Evolutionary conservation across 2,888 invertebrate genomes (phyloP).

Genomic region (Nemotelus pantherinus): DNA sequence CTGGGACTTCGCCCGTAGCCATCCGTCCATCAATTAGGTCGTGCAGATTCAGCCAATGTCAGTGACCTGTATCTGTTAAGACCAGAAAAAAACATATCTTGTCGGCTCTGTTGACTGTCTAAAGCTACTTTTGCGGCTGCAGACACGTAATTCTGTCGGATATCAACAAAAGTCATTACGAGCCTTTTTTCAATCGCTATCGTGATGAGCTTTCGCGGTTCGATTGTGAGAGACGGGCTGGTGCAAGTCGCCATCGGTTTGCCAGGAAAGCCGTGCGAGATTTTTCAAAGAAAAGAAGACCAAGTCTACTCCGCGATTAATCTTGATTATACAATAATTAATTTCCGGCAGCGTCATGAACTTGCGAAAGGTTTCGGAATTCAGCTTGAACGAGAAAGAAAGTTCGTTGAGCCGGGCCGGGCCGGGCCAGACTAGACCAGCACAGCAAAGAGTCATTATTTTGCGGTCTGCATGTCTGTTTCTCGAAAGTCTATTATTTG

Average conservation of each 20-base stretch:
- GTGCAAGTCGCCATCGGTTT: background rate
- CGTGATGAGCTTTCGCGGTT: background rate
- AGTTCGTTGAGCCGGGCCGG: background rate
- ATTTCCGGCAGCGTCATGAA: slow-evolving; percentile 40
- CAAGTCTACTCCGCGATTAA: slow-evolving; percentile 26
- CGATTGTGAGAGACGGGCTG: slow-evolving; percentile 29
- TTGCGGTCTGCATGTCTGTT: background rate
- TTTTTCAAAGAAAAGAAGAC: background rate
- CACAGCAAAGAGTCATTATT: background rate
- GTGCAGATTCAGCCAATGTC: too few species aligned
- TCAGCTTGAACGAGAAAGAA: background rate
- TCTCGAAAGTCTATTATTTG: background rate
- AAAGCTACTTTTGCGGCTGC: too few species aligned
- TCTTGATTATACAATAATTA: slow-evolving; percentile 43
- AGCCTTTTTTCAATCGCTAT: slow-evolving; percentile 12
- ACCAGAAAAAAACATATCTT: too few species aligned
- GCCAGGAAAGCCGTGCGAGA: too few species aligned
- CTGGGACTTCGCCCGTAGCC: too few species aligned
- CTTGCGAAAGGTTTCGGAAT: background rate
- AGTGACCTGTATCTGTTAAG: too few species aligned
- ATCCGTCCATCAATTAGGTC: too few species aligned
- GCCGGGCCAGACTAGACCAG: background rate
- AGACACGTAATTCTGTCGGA: too few species aligned
- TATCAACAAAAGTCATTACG: background rate
- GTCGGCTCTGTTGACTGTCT: too few species aligned